Conservation (phyloP, 1,140 invertebrate genomes). For the Drosophila teissieri region DNA sequence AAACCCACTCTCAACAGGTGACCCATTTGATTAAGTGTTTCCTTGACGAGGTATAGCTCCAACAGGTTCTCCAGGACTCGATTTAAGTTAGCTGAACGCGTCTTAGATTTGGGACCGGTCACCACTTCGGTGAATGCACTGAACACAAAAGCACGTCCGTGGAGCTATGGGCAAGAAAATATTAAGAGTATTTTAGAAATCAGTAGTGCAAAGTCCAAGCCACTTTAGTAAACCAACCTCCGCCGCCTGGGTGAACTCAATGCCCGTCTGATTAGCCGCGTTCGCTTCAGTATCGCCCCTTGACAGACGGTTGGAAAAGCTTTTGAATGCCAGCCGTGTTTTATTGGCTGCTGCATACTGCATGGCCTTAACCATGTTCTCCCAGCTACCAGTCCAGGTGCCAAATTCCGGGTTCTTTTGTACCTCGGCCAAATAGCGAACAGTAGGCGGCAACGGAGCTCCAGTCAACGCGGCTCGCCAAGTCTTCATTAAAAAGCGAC, state of each 20-base stretch:
- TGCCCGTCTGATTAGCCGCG: constrained; percentile 93
- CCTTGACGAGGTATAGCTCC: constrained; percentile 91
- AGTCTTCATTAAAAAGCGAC: constrained; percentile 91
- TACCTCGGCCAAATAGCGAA: constrained; percentile 87
- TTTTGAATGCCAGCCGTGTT: constrained; percentile 87
- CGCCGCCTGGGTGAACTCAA: constrained; percentile 91
- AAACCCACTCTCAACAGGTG: constrained; percentile 90
- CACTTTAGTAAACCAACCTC: constrained; percentile 85
- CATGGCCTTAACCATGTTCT: constrained; percentile 88
- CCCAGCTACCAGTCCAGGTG: constrained; percentile 87
- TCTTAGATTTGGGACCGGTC: constrained; percentile 73
- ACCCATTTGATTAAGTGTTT: constrained; percentile 89
- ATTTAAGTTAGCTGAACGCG: constrained; percentile 85
- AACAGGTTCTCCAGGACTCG: constrained; percentile 89
- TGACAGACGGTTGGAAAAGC: constrained; percentile 87
- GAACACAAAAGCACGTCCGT: constrained; percentile 91
- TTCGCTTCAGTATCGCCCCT: constrained; percentile 88
- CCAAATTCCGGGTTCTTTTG: constrained; percentile 77
- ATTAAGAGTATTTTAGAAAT: neutral
- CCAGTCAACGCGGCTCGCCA: constrained; percentile 88
- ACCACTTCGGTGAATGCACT: constrained; percentile 87
- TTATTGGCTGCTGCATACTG: constrained; percentile 89
- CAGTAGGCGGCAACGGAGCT: constrained; percentile 87
- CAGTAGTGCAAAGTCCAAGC: constrained; percentile 2
- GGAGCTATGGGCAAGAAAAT: constrained; percentile 81